Conservation (phyloP, 2,888 invertebrate genomes). For the Caenorhabditis sp. region DNA sequence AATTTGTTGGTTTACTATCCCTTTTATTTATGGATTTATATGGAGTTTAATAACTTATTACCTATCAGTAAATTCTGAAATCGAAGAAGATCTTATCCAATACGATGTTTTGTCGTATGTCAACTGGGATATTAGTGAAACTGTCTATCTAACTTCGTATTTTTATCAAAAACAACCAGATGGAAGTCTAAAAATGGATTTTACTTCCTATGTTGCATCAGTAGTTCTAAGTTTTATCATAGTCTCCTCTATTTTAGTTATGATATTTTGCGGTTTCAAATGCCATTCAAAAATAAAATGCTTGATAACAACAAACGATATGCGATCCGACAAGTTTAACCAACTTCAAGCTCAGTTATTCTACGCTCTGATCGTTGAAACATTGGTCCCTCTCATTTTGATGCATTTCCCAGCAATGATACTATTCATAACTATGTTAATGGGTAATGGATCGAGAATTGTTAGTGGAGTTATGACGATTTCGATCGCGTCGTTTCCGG, state of each 20-base stretch:
- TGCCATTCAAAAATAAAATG: constrained; percentile 16
- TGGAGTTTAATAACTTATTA: not conserved
- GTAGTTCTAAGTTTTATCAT: not conserved
- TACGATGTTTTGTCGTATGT: not conserved
- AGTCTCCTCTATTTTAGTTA: constrained; percentile 11
- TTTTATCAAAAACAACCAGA: not conserved
- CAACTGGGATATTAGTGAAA: not conserved
- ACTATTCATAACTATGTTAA: constrained; percentile 15
- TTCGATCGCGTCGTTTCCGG: constrained; percentile 23
- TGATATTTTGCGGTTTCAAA: constrained; percentile 19
- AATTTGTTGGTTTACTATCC: not conserved
- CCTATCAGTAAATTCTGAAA: not conserved
- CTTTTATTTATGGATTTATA: not conserved
- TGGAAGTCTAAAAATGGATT: not conserved
- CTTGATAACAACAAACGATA: not conserved
- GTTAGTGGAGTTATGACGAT: constrained; percentile 28
- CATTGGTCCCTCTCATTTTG: constrained; percentile 19
- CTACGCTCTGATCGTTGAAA: not conserved
- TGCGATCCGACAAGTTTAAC: not conserved
- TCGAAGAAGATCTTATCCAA: not conserved
- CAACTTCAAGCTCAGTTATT: not conserved
- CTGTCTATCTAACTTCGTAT: not conserved
- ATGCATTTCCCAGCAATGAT: constrained; percentile 21
- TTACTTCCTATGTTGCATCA: not conserved
- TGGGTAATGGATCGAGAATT: constrained; percentile 15